Evolutionary conservation across 2,797 vertebrate species (phyloP), one percentile per base, ranked within the genome.

Genomic region (Parauchenoglanis punctatus): DNA sequence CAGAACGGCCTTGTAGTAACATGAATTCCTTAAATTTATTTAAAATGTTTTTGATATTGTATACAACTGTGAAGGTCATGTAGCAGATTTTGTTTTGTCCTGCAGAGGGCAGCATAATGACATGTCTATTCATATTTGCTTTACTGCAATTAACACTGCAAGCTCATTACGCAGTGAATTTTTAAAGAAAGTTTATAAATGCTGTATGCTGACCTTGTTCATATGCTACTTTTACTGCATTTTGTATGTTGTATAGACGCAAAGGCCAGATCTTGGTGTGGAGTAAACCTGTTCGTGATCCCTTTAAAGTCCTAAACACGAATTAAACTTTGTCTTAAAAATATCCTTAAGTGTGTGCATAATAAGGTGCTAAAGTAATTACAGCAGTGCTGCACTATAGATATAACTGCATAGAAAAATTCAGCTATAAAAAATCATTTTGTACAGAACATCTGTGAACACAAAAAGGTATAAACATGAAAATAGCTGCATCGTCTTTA

Each of bases 61-160:
- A 10, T 56, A 58, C n/a, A 20, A 77, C 11, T 5, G 11, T 25
- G 28, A 73, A 17, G 13, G 5, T 17, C 15, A 31, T 2, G 18
- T 77, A 77, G 44, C 44, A 49, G n/a, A 54, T 0, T 40, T 20
- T 25, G 5, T 61, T 81, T 61, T 81, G 56, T 81, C 58, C 56
- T 81, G 78, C 23, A 61, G 56, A 15, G 35, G 56, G 78, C 56
- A 59, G 78, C 20, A 81, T 61, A 81, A 61, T 25, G 17, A 58
- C 11, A 7, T 1, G 7, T n/a, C n/a, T 13, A 15, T 77, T n/a
- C 10, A 58, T 78, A 8, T 56, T 78, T 7, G 7, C n/a, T 56
- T 56, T 56, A 28, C 49, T 28, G 12, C 73, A 76, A 11, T 75
- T 75, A 49, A 4, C 44, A 13, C 72, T 15, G 25, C 44, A 58